These are phyloP conservation scores for Dasyprocta punctata DNA, from an alignment of 2,113 vertebrate genomes.

Conservation along the genomic window DNA sequence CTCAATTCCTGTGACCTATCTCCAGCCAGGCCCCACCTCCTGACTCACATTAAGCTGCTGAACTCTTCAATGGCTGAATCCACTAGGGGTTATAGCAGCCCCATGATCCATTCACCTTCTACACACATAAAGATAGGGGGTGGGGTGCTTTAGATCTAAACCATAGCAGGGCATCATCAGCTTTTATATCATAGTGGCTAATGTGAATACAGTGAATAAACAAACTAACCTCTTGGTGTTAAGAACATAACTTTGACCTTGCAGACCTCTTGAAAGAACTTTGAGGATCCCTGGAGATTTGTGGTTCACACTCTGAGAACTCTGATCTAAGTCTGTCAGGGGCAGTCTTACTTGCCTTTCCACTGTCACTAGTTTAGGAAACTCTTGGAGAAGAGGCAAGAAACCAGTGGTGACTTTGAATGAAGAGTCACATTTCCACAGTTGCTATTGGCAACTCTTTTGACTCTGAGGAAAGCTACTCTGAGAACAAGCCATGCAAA, in stretches of 20 bases:
- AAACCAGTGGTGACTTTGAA: not conserved
- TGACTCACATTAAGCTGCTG: not conserved
- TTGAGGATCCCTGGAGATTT: not conserved
- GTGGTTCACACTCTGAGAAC: not conserved
- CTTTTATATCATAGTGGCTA: not conserved
- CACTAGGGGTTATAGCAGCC: too few relatives aligned
- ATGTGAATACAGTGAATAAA: not conserved
- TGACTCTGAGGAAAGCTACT: not conserved
- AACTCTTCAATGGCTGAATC: not conserved
- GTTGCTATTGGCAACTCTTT: not conserved
- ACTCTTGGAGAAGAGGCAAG: not conserved
- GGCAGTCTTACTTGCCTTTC: not conserved
- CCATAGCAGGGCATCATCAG: not conserved
- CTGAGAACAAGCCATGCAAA: not conserved
- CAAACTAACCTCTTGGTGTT: not conserved
- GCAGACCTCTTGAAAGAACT: not conserved
- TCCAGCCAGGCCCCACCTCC: not conserved
- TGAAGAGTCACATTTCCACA: not conserved
- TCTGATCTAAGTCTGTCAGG: not conserved
- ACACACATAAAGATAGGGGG: too few relatives aligned
- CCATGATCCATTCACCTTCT: too few relatives aligned
- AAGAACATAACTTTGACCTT: not conserved
- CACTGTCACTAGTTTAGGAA: not conserved
- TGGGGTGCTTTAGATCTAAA: not conserved
- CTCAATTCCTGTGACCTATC: not conserved